Percentiles rank a stretch among this genome's conserved stretches.
These are phyloP conservation scores for Ivindomyrus marchei DNA, from an alignment of 2,113 vertebrate species.

Conservation along the genomic window DNA sequence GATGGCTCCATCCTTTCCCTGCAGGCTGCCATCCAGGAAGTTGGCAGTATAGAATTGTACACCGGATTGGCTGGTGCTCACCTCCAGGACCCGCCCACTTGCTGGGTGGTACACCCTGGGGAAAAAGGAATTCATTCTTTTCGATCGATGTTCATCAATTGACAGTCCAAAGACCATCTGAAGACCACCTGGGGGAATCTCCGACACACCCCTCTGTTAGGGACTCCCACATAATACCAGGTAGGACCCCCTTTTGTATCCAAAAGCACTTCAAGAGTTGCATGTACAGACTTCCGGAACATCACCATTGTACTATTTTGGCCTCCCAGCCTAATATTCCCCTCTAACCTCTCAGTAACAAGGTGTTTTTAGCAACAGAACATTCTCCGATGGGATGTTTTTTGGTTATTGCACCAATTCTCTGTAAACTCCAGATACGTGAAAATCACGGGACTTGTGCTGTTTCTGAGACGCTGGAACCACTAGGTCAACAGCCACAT, in stretches of 20 bases:
- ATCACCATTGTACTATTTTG: not conserved
- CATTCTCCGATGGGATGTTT: not conserved
- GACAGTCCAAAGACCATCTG: not conserved
- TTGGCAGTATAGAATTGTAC: constrained; percentile 95
- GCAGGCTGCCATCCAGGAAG: constrained; percentile 75
- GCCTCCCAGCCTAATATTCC: not conserved
- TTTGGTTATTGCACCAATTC: not conserved
- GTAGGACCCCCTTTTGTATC: not conserved
- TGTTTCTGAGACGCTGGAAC: not conserved
- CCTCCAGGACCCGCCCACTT: constrained; percentile 73
- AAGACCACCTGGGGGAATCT: not conserved
- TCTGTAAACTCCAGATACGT: not conserved
- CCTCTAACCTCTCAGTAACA: not conserved
- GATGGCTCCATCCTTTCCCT: constrained; percentile 62
- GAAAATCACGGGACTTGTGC: not conserved
- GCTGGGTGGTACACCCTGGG: constrained; percentile 67
- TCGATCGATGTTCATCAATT: not conserved
- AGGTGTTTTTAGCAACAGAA: not conserved
- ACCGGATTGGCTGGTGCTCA: constrained; percentile 83
- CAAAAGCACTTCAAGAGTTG: not conserved
- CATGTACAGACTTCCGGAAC: not conserved
- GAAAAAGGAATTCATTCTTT: not conserved
- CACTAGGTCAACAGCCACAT: not conserved
- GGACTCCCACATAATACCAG: not conserved
- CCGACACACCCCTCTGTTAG: not conserved